phyloP scores from a whole-genome alignment of 1,140 invertebrate species.

The Bombus difficillimus region DNA sequence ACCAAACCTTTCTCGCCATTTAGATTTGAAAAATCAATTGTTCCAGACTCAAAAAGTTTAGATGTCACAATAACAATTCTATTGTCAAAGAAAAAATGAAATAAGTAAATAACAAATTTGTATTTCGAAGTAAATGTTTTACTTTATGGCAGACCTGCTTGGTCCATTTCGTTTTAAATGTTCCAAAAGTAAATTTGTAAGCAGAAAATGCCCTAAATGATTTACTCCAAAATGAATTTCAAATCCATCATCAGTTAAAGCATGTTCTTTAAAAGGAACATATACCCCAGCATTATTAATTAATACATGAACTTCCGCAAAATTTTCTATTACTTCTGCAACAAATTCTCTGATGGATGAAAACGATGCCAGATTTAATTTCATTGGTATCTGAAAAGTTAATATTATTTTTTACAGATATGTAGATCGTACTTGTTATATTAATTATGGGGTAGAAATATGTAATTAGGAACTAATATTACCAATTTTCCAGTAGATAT shows the following conservation, averaged over 20 bases:
- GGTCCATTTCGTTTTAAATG: conserved; percentile 85
- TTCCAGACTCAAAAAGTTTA: conserved; percentile 84
- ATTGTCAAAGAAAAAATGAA: conserved; percentile 51
- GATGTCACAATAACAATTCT: conserved; percentile 85
- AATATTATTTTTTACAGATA: background rate
- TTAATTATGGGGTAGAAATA: background rate
- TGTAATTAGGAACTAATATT: conserved; percentile 46
- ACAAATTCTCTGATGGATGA: conserved; percentile 88
- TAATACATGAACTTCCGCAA: conserved; percentile 87
- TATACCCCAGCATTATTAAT: conserved; percentile 91
- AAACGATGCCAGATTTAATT: conserved; percentile 88
- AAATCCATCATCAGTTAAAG: conserved; percentile 90
- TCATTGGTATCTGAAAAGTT: conserved; percentile 86
- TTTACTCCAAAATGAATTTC: conserved; percentile 93
- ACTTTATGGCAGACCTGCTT: conserved; percentile 83
- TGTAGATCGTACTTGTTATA: background rate
- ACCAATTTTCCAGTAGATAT: conserved; percentile 85
- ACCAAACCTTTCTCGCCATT: conserved; percentile 84
- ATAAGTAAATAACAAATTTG: conserved; percentile 20
- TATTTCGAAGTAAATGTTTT: background rate
- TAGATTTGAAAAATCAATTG: conserved; percentile 89
- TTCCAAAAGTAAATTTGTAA: conserved; percentile 90
- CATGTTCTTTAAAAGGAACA: conserved; percentile 81
- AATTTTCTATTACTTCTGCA: conserved; percentile 85
- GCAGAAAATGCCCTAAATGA: conserved; percentile 92